Percentiles rank a stretch among this genome's conserved stretches.
Conservation (phyloP, 2,888 invertebrate species). For the Drosophila sordidapex region DNA sequence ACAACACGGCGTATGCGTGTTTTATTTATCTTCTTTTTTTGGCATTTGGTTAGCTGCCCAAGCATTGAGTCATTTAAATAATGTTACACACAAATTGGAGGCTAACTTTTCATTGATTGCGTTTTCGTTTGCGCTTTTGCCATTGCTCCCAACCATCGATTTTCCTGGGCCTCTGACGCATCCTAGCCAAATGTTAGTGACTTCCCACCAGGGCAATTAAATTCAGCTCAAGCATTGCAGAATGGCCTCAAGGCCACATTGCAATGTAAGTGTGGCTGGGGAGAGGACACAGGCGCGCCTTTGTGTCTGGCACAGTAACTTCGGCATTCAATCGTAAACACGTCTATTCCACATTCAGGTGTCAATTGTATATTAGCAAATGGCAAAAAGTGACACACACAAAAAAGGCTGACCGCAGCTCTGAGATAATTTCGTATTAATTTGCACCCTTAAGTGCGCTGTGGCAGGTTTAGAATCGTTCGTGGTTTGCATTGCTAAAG, state of each 20-base stretch:
- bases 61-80: constrained; percentile 62
- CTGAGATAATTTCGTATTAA: constrained; percentile 53
- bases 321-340: constrained; percentile 30
- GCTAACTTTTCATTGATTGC: constrained; percentile 36
- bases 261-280: constrained; percentile 1
- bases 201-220: constrained; percentile 51
- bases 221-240: constrained; percentile 42
- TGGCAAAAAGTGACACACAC: constrained; percentile 25
- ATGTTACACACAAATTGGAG: constrained; percentile 47
- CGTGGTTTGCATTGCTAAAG: not conserved
- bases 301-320: constrained; percentile 40
- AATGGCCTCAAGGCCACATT: constrained; percentile 36
- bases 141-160: constrained; percentile 48
- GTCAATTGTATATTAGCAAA: constrained; percentile 23
- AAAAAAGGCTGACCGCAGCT: constrained; percentile 8
- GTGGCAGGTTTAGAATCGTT: not conserved
- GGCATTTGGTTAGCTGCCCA: constrained; percentile 26
- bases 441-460: constrained; percentile 53
- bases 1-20: constrained; percentile 68
- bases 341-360: constrained; percentile 28
- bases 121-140: not conserved
- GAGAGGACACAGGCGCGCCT: constrained; percentile 19
- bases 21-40: constrained; percentile 27
- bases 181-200: constrained; percentile 22
- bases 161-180: constrained; percentile 30